Conservation (phyloP, 2,797 vertebrate species). For the Danio tinwini region DNA sequence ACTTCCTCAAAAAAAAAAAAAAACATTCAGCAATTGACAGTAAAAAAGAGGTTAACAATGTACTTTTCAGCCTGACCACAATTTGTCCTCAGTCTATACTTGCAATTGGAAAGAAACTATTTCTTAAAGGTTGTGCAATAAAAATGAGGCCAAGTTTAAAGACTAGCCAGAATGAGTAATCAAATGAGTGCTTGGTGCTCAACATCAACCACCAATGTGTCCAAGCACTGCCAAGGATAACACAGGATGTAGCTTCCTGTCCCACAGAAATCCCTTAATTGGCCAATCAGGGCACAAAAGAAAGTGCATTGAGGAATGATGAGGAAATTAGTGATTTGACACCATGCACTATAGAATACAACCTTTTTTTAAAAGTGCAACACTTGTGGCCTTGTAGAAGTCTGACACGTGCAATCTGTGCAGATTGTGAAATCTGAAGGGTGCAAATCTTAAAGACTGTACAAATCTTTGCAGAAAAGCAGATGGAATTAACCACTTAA, state of each 20-base stretch:
- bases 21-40: neutral
- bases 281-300: neutral
- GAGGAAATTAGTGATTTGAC: neutral
- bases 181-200: neutral
- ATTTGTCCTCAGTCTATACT: neutral
- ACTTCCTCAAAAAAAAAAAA: neutral
- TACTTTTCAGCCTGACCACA: neutral
- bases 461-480: neutral
- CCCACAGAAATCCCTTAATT: neutral
- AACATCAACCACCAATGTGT: neutral
- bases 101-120: neutral
- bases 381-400: neutral
- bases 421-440: neutral
- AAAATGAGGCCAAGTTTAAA: neutral
- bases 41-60: neutral
- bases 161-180: neutral
- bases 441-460: neutral
- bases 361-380: neutral
- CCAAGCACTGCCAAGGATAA: neutral
- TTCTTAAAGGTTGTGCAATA: neutral
- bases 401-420: neutral
- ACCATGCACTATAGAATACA: neutral
- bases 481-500: neutral
- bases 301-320: neutral
- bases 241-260: neutral